Base-by-base conservation (phyloP, 2,888 invertebrate species). In the Ochropacha duplaris region DNA sequence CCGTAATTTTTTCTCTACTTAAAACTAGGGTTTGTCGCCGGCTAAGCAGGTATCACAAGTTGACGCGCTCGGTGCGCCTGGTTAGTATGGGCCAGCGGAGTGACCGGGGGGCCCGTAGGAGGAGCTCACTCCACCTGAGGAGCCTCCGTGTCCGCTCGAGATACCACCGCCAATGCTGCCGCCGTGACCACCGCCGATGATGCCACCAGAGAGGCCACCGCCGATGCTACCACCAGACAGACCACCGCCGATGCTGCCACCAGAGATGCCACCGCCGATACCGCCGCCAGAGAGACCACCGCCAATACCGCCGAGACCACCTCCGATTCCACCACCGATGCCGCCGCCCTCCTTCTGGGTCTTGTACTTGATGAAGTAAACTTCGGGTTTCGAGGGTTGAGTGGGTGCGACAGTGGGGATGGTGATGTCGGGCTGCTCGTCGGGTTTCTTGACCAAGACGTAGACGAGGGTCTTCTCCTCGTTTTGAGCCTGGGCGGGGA, bases 361-460 rank as follows among this genome's bases (percentile, higher is more conserved):
- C 94, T 96, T 96, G 94, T 96, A 96, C 74, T 95, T 95, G 94
- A 96, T 96, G 94, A 96, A 96, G 94, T 96, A 96, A 69, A 96
- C 96, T 87, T 96, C 96, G 71, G 96, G 96, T 87, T 96, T 96
- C 86, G 95, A 95, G 81, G 96, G 96, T 75, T 95, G 95, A 39
- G 96, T 96, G 61, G 96, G 96, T 11, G 95, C 94, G 54, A 93
- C 93, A 54, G 95, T 94, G 61, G 96, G 96, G 81, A 97, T 95
- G 82, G 94, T 94, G 93, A 97, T 95, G 86, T 97, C 96, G 81
- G 96, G 96, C 71, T 96, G 96, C 62, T 96, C 96, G 85, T 96
- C 96, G 81, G 96, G 96, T 83, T 95, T 95, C 94, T 96, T 96
- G 80, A 96, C 96, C 90, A 96, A 84, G 57, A 96, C 96, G 94